Evolutionary conservation across 1,140 invertebrate genomes (phyloP), one percentile per base, ranked within the genome.

Genomic region (Drosophila aff.): DNA sequence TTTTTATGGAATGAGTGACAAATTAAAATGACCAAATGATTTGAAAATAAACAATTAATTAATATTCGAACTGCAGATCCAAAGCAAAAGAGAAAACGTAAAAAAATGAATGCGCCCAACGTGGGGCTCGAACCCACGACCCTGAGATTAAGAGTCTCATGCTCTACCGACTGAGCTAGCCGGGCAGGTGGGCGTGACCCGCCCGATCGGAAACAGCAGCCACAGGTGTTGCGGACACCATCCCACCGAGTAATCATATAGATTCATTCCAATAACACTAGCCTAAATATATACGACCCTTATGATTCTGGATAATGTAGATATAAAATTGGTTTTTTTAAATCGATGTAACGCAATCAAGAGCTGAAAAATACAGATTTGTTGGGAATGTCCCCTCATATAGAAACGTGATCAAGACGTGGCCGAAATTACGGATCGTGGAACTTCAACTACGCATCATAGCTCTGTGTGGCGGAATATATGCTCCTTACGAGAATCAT

Each of bases 121-220:
- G 96, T 96, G 96, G 96, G 96, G 96, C 96, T 97, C 96, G 96
- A 97, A 97, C 96, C 96, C 96, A 96, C 96, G 96, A 97, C 96
- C 96, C 96, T 96, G 96, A 96, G 96, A 96, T 97, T 97, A 97
- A 97, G 96, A 97, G 96, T 96, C 96, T 96, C 96, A 96, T 97
- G 96, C 96, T 97, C 96, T 97, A 97, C 96, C 96, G 96, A 97
- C 96, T 96, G 96, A 96, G 96, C 96, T 96, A 96, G 95, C 95
- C 95, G 95, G 96, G 96, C 96, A 69, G 15, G 72, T 83, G 55
- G 0, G 1, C 2, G 38, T 46, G 0, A 18, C 6, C 6, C 8
- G 13, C 5, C 13, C 40, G 31, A 53, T 68, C 18, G 6, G 13
- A 33, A 68, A 16, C 28, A 40, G 28, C 33, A 23, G 52, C 11